phyloP scores from a whole-genome alignment of 2,797 vertebrate species.

The Enteromius mattozi region DNA sequence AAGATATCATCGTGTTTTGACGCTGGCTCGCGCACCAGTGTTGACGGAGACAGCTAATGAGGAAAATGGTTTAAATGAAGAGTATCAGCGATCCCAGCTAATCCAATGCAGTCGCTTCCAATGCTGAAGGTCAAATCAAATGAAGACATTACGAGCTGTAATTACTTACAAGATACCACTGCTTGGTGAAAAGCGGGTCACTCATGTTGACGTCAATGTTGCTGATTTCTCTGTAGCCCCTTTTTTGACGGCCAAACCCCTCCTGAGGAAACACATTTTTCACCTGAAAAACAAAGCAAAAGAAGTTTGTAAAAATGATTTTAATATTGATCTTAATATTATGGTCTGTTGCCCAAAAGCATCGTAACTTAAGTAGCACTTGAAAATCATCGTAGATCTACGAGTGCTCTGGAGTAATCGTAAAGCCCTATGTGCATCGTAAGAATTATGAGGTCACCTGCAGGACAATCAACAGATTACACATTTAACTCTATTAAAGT shows the following conservation, averaged over 20 bases:
- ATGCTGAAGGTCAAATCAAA: slow-evolving; percentile 70
- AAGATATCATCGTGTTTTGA: background rate
- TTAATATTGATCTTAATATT: no score
- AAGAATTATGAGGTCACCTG: no score
- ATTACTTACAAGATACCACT: slow-evolving; percentile 97
- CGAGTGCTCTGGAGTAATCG: no score
- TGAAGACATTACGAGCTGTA: slow-evolving; percentile 57
- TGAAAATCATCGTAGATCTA: no score
- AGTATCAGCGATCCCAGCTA: slow-evolving; percentile 9
- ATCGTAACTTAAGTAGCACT: no score
- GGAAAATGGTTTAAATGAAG: slow-evolving; percentile 65
- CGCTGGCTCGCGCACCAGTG: background rate
- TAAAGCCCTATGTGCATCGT: no score
- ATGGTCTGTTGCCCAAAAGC: no score
- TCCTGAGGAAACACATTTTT: slow-evolving; percentile 89
- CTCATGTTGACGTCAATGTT: slow-evolving; percentile 95
- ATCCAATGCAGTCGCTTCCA: slow-evolving; percentile 49
- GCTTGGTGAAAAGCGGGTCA: slow-evolving; percentile 96
- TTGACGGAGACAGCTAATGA: slow-evolving; percentile 43
- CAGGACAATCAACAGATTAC: no score
- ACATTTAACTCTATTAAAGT: no score
- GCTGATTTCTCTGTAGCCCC: slow-evolving; percentile 93
- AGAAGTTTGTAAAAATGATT: no score
- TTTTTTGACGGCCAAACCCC: slow-evolving; percentile 91
- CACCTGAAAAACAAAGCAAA: slow-evolving; percentile 78